Base-by-base conservation (phyloP, 2,888 invertebrate species). In the Crocallis elinguaria region DNA sequence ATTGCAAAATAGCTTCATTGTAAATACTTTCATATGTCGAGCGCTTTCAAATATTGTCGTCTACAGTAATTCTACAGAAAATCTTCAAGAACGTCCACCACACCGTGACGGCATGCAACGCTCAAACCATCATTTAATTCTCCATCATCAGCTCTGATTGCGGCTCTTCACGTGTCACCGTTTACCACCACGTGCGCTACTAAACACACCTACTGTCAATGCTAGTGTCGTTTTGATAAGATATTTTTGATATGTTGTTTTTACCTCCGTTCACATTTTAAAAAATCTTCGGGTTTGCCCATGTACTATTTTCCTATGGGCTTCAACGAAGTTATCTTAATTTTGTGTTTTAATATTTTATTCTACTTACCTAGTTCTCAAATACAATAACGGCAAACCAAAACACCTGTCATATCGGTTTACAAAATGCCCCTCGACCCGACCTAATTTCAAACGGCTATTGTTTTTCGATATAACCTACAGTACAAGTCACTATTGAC, bases 91-190 rank as follows among this genome's bases (percentile, higher is more conserved):
- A 27, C 12, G 8, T 0, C 1, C 51, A 36, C 27, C 41, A 21
- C 13, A 9, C 35, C 51, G 45, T 39, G 45, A 45, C 51, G 30
- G 33, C 49, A 55, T 37, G 49, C 16, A 13, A 41, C 29, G 16
- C 11, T 19, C 13, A 11, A 16, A 17, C 41, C 59, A 60, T 65
- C 67, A 59, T 64, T 62, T 29, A 11, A 17, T 19, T 39, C 32
- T 51, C 58, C 60, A 63, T 58, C 45, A 49, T 43, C 37, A 43
- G 54, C 53, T 29, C 19, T 49, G 54, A 44, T 37, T 42, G 45
- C 33, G 1, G 12, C 12, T 2, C 35, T 1, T 19, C 37, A 38
- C 50, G 49, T 49, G 49, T 11, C 39, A 2, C 25, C n/a, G 8
- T 8, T 25, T 27, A 12, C 12, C 38, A 14, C 13, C 39, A 29